Base-by-base conservation (phyloP, 2,113 vertebrate species). In the Lates calcarifer region DNA sequence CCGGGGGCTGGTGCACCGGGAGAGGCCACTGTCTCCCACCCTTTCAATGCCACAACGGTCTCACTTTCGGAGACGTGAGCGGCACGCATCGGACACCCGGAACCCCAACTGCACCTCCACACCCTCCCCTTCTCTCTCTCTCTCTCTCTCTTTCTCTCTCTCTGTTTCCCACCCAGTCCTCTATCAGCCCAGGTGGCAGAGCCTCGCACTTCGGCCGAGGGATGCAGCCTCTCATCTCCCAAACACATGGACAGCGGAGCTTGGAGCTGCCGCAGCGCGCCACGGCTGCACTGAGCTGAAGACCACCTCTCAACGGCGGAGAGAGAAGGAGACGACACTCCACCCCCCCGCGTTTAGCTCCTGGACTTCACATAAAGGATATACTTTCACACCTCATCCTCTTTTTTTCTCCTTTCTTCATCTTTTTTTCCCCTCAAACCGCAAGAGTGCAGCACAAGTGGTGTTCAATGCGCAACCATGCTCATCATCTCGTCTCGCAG, bases 401-500 rank as follows among this genome's bases (percentile, higher is more conserved):
- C 22, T 22, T 80, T 41, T 29, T 35, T 61, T 22, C 12, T 57
- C 4, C 22, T 51, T 6, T 13, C 1, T 18, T 9, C 65, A 60
- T 35, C 62, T 77, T 71, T 64, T 69, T 61, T 76, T 60, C n/a
- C n/a, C n/a, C n/a, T n/a, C 61, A 68, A 66, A 56, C 51, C 67
- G 68, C 57, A 63, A 77, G 78, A 73, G 78, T 74, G 86, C 84
- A 89, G 83, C 72, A 70, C 68, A 84, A 89, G 91, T 69, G 82
- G 84, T 84, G 90, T 91, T 95, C 94, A 91, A 95, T 95, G 95
- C 93, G 91, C 92, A 91, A 91, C 95, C 97, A 99, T 99, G 98
- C 96, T 97, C 94, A 96, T 97, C 92, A 94, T 97, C 94, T 96
- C 96, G 83, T 95, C 96, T 71, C 97, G 97, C 96, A 93, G 96